A percentile compares a stretch with the other conserved stretches of the same genome.
Conservation (phyloP, 2,888 invertebrate genomes). For the Hirtodrosophila histrioides region DNA sequence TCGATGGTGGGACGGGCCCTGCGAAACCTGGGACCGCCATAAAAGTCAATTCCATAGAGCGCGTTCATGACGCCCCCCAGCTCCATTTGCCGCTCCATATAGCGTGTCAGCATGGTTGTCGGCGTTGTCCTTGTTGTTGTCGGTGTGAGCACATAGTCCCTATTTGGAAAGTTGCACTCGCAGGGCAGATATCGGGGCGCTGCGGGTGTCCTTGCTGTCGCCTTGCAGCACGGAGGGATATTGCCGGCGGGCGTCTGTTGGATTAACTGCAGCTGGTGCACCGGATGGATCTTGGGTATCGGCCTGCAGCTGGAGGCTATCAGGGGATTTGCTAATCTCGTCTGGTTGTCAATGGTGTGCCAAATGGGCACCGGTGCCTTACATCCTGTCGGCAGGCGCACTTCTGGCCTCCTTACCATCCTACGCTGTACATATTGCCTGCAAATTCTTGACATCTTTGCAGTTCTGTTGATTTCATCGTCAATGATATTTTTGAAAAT, state of each 20-base stretch:
- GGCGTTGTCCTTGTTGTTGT: not conserved
- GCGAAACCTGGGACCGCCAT: not conserved
- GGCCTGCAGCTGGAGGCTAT: too few species aligned
- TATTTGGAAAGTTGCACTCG: not conserved
- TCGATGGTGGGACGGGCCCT: not conserved
- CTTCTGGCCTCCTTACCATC: too few species aligned
- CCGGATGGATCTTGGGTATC: too few species aligned
- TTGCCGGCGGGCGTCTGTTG: too few species aligned
- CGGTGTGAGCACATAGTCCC: not conserved
- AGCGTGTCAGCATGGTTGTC: not conserved
- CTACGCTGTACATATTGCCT: not conserved
- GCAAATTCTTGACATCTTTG: not conserved
- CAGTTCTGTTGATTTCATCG: conserved; percentile 2
- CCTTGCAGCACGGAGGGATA: too few species aligned
- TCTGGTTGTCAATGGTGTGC: too few species aligned
- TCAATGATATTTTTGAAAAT: conserved; percentile 7
- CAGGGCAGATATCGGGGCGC: too few species aligned
- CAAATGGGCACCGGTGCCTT: too few species aligned
- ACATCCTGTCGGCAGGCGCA: too few species aligned
- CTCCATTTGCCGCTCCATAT: conserved; percentile 19
- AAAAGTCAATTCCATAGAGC: conserved; percentile 20
- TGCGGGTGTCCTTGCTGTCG: too few species aligned
- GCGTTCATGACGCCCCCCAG: conserved; percentile 3
- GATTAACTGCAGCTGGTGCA: too few species aligned
- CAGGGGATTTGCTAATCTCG: too few species aligned